Evolutionary conservation across 2,113 vertebrate genomes (phyloP), one percentile per base, ranked within the genome.

Genomic region (Colius striatus): DNA sequence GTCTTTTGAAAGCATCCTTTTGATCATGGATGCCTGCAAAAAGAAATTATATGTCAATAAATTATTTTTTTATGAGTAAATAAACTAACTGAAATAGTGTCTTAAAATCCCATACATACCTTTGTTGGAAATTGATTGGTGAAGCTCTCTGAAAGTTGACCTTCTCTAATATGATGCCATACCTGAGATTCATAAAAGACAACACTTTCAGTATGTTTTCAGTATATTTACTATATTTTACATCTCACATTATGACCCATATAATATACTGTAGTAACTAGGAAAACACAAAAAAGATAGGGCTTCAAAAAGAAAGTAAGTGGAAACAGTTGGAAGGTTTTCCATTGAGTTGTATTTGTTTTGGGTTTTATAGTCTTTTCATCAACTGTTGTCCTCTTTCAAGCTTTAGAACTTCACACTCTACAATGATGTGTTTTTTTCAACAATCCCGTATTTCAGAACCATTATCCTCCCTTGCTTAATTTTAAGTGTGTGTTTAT

Each of bases 11-110:
- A 97, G 96, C 94, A 96, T 94, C 50, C 58, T 92, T 72, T 62
- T 90, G 57, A 96, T 96, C n/a, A 89, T 50, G 50, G 80, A 0
- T 79, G n/a, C 70, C 96, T 97, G 77, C 38, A 96, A 84, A 76
- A 93, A 55, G 12, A 82, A 36, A 38, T 10, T 34, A 91, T 36
- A 12, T 41, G 36, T 80, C 43, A 95, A 13, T 41, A 66, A 34
- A 9, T 54, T 61, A 10, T 38, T 50, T 85, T 87, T 94, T 83
- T 32, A 61, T 18, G 2, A 60, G 6, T 70, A 83, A 67, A 66
- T 63, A 65, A 63, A 30, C 5, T 43, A 74, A 48, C 12, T 17
- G 51, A 94, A 89, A 25, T 75, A 86, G 53, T 8, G 9, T 32
- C 48, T 79, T 62, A 36, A 91, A 84, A 72, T 70, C 6, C 12